Base-by-base conservation (phyloP, 1,140 invertebrate genomes). In the Drosophila azteca region DNA sequence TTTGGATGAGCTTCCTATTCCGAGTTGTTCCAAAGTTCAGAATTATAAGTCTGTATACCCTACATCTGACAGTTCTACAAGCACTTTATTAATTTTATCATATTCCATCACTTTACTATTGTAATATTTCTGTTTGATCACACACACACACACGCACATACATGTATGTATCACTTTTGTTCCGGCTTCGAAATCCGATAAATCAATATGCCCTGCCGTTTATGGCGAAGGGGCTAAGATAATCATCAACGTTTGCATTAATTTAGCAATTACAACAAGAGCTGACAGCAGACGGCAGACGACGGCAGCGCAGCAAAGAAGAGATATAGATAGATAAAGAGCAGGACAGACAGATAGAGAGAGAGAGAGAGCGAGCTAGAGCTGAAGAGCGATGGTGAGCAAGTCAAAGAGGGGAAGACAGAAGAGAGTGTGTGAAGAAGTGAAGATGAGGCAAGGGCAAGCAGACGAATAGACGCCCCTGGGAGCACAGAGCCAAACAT, bases 191-290 rank as follows among this genome's bases (percentile, higher is more conserved):
- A 69, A 54, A 73, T 65, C 53, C 57, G 58, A 70, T 53, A 69
- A 75, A 67, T 51, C 58, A 50, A 87, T 74, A 67, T 85, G 61
- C 69, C 52, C 51, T 20, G 54, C 22, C 51, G 44, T 48, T 74
- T 57, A 46, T 53, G 48, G 15, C 44, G 58, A 13, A 66, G 68
- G 35, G 62, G 63, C 72, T 63, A 44, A 52, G 63, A 83, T 79
- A 79, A 84, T 71, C 66, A 75, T 66, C 55, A 77, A 51, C 70
- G 82, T 66, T 67, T 64, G 65, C 70, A 82, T 87, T 87, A 87
- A 87, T 87, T 85, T 82, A 85, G 81, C 74, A 85, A 85, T 85
- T 87, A 85, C 58, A 85, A 70, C 55, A 69, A 79, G 67, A 72
- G 81, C 77, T 69, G 78, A 65, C 72, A 84, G 67, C 59, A 39